Conservation (phyloP, 2,113 vertebrate genomes). For the Ptilorrhoa leucosticta region DNA sequence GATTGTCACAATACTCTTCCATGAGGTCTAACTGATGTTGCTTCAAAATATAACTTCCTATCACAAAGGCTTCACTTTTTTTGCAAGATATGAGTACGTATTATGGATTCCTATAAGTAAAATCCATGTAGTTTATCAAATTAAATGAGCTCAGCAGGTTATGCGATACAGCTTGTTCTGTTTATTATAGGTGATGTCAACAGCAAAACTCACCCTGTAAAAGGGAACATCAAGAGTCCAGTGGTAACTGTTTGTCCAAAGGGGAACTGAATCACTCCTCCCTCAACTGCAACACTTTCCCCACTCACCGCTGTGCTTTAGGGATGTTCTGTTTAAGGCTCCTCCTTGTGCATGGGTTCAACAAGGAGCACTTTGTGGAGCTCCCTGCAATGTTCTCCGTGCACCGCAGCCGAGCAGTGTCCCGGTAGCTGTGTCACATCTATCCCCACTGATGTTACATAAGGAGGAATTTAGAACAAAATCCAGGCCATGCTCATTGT, state of each 20-base stretch:
- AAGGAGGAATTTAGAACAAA: not conserved
- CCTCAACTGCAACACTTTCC: not conserved
- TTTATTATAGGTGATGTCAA: not conserved
- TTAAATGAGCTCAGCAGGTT: slow-evolving; percentile 26
- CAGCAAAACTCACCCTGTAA: not conserved
- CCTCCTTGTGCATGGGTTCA: not conserved
- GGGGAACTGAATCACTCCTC: not conserved
- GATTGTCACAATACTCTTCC: not conserved
- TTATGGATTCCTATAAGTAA: not conserved
- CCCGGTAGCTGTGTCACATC: not conserved
- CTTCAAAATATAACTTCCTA: not conserved
- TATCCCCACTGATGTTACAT: not conserved
- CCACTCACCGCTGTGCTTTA: not conserved
- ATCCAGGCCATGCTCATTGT: not conserved
- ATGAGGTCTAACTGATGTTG: not conserved
- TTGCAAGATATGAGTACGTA: not conserved
- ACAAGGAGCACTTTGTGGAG: not conserved
- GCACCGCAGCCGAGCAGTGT: not conserved
- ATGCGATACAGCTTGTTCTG: not conserved
- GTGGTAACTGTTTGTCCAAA: not conserved
- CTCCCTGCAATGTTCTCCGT: not conserved
- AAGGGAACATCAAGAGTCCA: not conserved
- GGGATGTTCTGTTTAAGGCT: not conserved
- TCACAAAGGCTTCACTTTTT: slow-evolving; percentile 42
- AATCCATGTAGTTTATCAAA: not conserved